Base-by-base conservation (phyloP, 2,888 invertebrate genomes). In the Microplitis deprimator region DNA sequence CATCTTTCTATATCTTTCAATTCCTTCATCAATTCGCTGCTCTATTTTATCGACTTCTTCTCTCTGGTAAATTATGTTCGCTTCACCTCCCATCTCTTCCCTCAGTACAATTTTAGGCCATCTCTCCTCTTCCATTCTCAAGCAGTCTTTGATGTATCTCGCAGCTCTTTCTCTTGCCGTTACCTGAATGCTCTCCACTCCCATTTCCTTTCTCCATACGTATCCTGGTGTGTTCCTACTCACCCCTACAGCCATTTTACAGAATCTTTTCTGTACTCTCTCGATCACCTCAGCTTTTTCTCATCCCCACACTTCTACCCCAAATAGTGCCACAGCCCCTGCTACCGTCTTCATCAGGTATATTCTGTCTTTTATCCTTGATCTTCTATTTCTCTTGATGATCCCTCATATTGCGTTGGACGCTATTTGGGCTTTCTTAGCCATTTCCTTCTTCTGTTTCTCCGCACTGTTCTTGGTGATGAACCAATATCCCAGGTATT, bases 291-390 rank as follows among this genome's bases (percentile, higher is more conserved):
- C 38, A 13, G 7, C 6, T 5, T 60, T 7, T 8, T 16, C 60
- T 68, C 59, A 61, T 1, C 68, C 68, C 68, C 74, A 73, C n/a
- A 73, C n/a, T 40, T 73, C 65, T 0, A 73, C 65, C 17, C 73
- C 73, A 13, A 65, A 64, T 20, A 72, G 6, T 10, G 38, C 59
- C 8, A 17, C 62, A 5, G 39, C 5, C 29, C 40, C 40, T 41
- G 17, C 60, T 1, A 71, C 16, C 6, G 41, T 59, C 1, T 70
- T 17, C 10, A n/a, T 7, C 29, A 71, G 10, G 7, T 61, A 61
- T 10, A 62, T 61, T 61, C 61, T 61, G 6, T 61, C 61, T n/a
- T 29, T 6, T 40, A 60, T 7, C 1, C n/a, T n/a, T 5, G 29
- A 41, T 29, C 61, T 72, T 38, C 62, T 40, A 6, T 4, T 8